Base-by-base conservation (phyloP, 2,113 vertebrate species). In the Mola mola region DNA sequence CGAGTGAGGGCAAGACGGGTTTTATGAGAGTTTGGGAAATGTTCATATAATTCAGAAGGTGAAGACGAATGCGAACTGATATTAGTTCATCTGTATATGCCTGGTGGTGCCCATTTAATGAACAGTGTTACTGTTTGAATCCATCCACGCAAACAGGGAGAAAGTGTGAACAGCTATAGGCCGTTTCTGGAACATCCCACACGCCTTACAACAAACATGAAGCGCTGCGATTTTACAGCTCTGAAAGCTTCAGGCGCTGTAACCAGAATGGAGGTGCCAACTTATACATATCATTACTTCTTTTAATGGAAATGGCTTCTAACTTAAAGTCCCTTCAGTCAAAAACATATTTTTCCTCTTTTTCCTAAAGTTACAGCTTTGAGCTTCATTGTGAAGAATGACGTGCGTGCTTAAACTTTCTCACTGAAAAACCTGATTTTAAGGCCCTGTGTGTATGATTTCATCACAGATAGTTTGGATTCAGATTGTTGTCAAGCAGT, bases 21-120 rank as follows among this genome's bases (percentile, higher is more conserved):
- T 67, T 66, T 16, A 49, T 52, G 56, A 53, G 28, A 73, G 48
- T 68, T 25, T 26, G 24, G 3, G 33, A 13, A 43, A 22, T 29
- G 31, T 41, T 50, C 4, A 12, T 9, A 71, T 65, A 56, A 48
- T 64, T 72, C 49, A 31, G 8, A 22, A 46, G 31, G 12, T 20
- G 28, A 43, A 42, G 34, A 59, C 21, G 28, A 41, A 25, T 11
- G 19, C 13, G 20, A 58, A 46, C 24, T 36, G 31, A 48, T 29
- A 58, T 16, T 36, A 55, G 24, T 38, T 68, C 33, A 56, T 60
- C 8, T 0, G n/a, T n/a, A 62, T 50, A 66, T 33, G 13, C 41
- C 67, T 17, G 0, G 8, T 13, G 26, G 36, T 24, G 51, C 5
- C 16, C 31, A 31, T 49, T 29, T 66, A 49, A 70, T 64, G 43